These are phyloP conservation scores for Drosophila pseudoobscura DNA, from an alignment of 1,140 invertebrate species.

Conservation along the genomic window DNA sequence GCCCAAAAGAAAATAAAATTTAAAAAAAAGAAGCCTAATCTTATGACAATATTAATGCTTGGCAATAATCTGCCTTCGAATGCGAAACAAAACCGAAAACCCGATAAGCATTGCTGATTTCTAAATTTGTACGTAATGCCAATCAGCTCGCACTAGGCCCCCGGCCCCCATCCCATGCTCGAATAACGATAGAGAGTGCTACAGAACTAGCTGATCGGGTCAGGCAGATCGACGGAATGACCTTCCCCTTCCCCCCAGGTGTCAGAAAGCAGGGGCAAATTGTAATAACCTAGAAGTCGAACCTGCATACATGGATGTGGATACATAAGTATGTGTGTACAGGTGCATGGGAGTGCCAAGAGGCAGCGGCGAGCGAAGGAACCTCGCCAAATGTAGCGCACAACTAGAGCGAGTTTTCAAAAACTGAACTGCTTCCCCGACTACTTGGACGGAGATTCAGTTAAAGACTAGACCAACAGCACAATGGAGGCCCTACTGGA, in stretches of 20 bases:
- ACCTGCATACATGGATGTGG: too few species aligned
- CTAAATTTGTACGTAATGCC: constrained; percentile 42
- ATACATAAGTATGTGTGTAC: too few species aligned
- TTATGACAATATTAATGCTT: constrained; percentile 40
- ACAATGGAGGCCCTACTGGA: constrained; percentile 29
- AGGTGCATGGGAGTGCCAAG: too few species aligned
- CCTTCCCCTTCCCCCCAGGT: neutral
- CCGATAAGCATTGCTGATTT: constrained; percentile 31
- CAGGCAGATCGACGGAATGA: neutral
- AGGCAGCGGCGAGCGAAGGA: neutral
- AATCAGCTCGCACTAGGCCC: constrained; percentile 29
- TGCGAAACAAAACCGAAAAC: neutral
- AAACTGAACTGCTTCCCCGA: neutral
- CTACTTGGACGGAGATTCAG: constrained; percentile 11
- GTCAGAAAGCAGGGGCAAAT: neutral
- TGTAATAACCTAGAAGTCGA: too few species aligned
- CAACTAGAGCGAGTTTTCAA: neutral
- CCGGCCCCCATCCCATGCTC: constrained; percentile 5
- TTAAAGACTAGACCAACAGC: constrained; percentile 1
- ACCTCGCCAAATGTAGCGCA: constrained; percentile 25
- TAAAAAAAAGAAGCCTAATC: constrained; percentile 27
- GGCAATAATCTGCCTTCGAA: constrained; percentile 32
- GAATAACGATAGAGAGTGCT: constrained; percentile 4
- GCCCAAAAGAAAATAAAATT: neutral
- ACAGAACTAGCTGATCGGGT: neutral